Base-by-base conservation (phyloP, 2,113 vertebrate species). In the Boulengeromyrus knoepffleri region DNA sequence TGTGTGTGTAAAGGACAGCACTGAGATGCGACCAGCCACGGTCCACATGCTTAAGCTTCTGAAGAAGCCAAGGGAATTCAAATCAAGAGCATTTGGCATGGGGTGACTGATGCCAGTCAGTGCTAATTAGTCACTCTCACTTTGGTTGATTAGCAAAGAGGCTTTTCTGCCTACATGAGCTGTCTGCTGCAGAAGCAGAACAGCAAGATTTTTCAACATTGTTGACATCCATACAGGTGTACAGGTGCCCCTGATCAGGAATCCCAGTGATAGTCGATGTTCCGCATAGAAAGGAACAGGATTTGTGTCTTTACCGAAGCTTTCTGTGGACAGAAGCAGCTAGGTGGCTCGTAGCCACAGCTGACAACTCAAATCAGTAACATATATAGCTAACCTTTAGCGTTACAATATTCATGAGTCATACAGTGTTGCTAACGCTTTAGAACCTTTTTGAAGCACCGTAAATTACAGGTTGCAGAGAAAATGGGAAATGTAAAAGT, bases 101-200 rank as follows among this genome's bases (percentile, higher is more conserved):
- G 8, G 42, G 21, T 47, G 83, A 85, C 74, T 42, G 88, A 88
- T 24, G 45, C 62, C 12, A 27, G 56, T 27, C 88, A 70, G 58
- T 70, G 58, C 58, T 88, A 88, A 88, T 88, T 47, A 88, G 88
- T 42, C 62, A 66, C 39, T n/a, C 58, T 66, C 31, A 36, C 39
- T 42, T 42, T n/a, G 58, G 88, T 88, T 47, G n/a, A 31, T 42
- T 45, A 49, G 56, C 12, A 42, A 49, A 47, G 58, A 24, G 42
- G 58, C 21, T 88, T 46, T 70, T 21, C 39, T 19, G 46, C 62
- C 46, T 19, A 27, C 13, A 50, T 27, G 15, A 12, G 62, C 24
- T 88, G 45, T 31, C 42, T 70, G 62, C 62, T 42, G 42, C 15
- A 88, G 56, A 49, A 46, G 42, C 58, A n/a, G 88, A n/a, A 13